Evolutionary conservation across 2,113 vertebrate species (phyloP).

Genomic region (Sinosuthora webbiana): DNA sequence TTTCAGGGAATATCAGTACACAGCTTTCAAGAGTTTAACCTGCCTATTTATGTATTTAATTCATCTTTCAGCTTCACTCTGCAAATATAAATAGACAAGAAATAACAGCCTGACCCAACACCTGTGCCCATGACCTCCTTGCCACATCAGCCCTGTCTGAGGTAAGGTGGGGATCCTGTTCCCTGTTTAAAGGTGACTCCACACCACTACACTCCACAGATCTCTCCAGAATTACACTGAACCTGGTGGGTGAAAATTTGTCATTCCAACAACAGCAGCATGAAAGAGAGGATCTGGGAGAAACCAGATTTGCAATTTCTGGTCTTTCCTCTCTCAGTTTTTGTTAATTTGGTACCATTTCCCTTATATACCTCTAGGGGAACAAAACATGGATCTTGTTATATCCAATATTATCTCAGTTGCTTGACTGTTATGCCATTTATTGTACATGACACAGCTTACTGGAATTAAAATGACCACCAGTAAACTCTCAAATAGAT

Average conservation of each 20-base stretch:
- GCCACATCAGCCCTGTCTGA: not conserved
- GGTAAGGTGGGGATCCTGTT: not conserved
- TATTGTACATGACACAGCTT: not conserved
- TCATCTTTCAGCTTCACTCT: not conserved
- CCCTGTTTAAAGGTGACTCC: not conserved
- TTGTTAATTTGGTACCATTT: not conserved
- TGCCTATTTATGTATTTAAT: not conserved
- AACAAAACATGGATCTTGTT: not conserved
- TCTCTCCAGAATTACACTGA: not conserved
- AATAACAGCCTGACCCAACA: not conserved
- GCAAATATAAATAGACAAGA: not conserved
- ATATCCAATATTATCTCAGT: not conserved
- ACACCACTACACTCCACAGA: rapidly evolving
- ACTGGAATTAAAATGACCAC: not conserved
- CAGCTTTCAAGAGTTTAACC: not conserved
- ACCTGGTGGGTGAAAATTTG: not conserved
- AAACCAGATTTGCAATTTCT: not conserved
- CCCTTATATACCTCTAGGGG: not conserved
- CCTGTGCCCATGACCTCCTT: not conserved
- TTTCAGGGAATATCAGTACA: not conserved
- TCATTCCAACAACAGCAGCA: not conserved
- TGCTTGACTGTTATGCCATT: not conserved
- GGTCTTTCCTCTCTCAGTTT: not conserved
- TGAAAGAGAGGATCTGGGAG: not conserved
- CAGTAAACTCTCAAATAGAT: not conserved